phyloP scores from a whole-genome alignment of 1,140 invertebrate genomes.

The Solenopsis fugax region DNA sequence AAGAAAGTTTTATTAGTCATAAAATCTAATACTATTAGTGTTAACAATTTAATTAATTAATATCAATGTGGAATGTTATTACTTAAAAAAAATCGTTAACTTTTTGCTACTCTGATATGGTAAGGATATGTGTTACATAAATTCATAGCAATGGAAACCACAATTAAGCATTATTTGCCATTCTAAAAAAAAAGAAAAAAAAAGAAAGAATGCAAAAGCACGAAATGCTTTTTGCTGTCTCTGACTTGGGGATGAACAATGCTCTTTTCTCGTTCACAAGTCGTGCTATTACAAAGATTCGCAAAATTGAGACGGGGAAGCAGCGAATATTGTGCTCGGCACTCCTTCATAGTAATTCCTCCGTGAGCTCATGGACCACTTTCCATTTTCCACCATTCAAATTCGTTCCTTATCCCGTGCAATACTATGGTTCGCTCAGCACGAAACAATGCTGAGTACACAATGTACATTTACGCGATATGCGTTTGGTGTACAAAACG shows the following conservation, averaged over 20 bases:
- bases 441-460: constrained; percentile 56
- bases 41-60: constrained; percentile 10
- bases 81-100: neutral
- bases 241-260: constrained; percentile 26
- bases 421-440: constrained; percentile 28
- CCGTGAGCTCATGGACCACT: constrained; percentile 13
- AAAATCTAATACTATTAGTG: neutral
- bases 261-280: constrained; percentile 1
- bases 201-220: no score
- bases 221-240: neutral
- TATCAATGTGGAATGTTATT: neutral
- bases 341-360: constrained; percentile 36
- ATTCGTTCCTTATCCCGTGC: constrained; percentile 9
- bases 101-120: neutral
- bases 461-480: constrained; percentile 61
- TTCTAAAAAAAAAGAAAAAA: neutral
- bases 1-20: neutral
- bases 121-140: neutral
- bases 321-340: constrained; percentile 16
- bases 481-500: constrained; percentile 53
- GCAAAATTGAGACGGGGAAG: constrained; percentile 33
- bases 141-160: neutral
- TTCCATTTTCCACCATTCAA: constrained; percentile 56
- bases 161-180: constrained; percentile 20
- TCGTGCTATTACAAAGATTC: constrained; percentile 17